A percentile compares a stretch with the other conserved stretches of the same genome.
phyloP scores from a whole-genome alignment of 1,140 invertebrate genomes.

The Cherax quadricarinatus region DNA sequence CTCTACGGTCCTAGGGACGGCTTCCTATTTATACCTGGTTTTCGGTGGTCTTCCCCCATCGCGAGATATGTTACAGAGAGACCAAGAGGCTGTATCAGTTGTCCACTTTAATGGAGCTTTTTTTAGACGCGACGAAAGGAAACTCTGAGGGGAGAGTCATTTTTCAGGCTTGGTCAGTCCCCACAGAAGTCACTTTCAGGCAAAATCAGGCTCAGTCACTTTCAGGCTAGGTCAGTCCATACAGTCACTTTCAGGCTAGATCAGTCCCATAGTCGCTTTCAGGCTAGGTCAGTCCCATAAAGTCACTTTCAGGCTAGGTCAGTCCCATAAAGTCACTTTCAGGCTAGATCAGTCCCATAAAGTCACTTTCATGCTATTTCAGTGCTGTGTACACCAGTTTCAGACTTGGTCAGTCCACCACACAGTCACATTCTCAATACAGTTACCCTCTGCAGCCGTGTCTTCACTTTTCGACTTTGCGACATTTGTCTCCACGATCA shows the following conservation, averaged over 20 bases:
- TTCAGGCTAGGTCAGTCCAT: neutral
- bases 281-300: neutral
- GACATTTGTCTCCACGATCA: too few species aligned
- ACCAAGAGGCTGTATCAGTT: neutral
- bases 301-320: neutral
- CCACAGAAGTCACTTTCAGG: neutral
- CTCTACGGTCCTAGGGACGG: neutral
- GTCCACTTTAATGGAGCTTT: neutral
- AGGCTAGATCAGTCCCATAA: too few species aligned
- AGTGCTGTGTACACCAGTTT: too few species aligned
- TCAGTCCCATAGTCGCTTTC: too few species aligned
- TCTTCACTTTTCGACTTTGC: too few species aligned
- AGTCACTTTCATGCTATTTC: too few species aligned
- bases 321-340: too few species aligned
- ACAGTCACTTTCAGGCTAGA: too few species aligned
- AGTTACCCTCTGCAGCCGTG: too few species aligned
- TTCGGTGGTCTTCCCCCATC: neutral
- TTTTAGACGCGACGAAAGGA: neutral
- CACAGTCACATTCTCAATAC: too few species aligned
- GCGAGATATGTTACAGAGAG: neutral
- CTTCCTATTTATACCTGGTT: neutral
- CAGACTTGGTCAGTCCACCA: too few species aligned
- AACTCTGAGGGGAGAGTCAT: neutral
- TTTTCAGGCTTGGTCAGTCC: neutral
- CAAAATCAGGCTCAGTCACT: neutral